Conservation (phyloP, 2,888 invertebrate genomes). For the Athrips mouffetella region DNA sequence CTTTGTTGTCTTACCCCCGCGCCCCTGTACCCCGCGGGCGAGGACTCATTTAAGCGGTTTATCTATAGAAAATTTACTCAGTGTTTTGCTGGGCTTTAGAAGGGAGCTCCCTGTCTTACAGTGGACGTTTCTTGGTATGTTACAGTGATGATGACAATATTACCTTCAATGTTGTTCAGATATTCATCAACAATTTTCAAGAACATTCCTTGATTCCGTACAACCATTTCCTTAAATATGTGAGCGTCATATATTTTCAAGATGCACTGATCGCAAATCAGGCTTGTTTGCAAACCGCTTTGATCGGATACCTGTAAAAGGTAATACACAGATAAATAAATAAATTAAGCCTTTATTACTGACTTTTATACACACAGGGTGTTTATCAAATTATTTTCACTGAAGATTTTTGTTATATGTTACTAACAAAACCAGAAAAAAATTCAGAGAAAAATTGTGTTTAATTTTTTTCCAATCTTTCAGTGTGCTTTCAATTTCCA, state of each 20-base stretch:
- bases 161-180: not conserved
- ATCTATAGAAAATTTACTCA: not conserved
- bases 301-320: not conserved
- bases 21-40: too few species aligned
- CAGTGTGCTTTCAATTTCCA: too few species aligned
- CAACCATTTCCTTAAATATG: constrained; percentile 39
- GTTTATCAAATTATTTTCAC: too few species aligned
- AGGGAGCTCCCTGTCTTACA: not conserved
- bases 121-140: not conserved
- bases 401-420: not conserved
- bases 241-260: constrained; percentile 32
- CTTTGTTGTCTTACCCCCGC: too few species aligned
- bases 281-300: not conserved
- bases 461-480: too few species aligned
- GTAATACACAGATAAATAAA: not conserved
- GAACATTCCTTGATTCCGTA: constrained; percentile 31
- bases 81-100: not conserved
- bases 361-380: not conserved
- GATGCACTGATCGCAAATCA: constrained; percentile 30
- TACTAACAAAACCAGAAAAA: too few species aligned
- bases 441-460: too few species aligned
- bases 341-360: not conserved
- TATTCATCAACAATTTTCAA: constrained; percentile 19
- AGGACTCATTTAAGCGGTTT: too few species aligned
- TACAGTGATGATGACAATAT: not conserved